Conservation (phyloP, 2,888 invertebrate genomes). For the Abrostola tripartita region DNA sequence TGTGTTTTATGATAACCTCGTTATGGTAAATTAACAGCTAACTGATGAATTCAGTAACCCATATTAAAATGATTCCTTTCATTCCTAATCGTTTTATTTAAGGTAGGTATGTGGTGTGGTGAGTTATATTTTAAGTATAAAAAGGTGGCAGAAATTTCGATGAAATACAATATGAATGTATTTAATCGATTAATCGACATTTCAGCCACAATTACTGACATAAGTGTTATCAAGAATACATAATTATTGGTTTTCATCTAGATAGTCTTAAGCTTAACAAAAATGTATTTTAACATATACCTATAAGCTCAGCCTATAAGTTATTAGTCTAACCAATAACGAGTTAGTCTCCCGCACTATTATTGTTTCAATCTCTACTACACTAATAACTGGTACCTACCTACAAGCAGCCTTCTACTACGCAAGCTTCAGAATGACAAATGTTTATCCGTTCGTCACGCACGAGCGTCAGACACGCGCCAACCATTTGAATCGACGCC, state of each 20-base stretch:
- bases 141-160: no score
- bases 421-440: constrained; percentile 30
- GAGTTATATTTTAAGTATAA: no score
- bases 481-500: constrained; percentile 31
- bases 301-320: no score
- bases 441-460: constrained; percentile 28
- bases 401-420: background rate
- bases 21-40: background rate
- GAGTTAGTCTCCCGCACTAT: no score
- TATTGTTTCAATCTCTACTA: background rate
- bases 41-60: background rate
- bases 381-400: background rate
- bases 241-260: no score
- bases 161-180: no score
- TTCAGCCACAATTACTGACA: no score
- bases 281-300: no score
- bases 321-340: no score
- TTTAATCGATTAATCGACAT: no score
- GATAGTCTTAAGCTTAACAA: no score
- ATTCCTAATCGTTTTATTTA: constrained; percentile 1
- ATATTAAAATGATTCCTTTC: background rate
- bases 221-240: no score
- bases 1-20: background rate
- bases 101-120: background rate
- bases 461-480: constrained; percentile 41